These are phyloP conservation scores for Hymenopus coronatus DNA, from an alignment of 2,888 invertebrate species.

Conservation along the genomic window DNA sequence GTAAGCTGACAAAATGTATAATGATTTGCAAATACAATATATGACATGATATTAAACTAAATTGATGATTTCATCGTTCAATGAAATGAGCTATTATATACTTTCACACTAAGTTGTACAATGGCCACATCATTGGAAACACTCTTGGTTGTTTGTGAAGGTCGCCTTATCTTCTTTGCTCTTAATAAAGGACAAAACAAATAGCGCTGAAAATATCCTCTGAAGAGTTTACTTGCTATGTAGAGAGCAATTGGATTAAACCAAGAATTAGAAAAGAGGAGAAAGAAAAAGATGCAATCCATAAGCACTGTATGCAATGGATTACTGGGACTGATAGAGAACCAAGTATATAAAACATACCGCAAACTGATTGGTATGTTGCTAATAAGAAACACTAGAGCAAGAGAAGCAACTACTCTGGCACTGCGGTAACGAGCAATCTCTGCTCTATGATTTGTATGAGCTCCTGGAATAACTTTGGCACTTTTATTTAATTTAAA, in stretches of 20 bases:
- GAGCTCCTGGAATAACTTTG: neutral
- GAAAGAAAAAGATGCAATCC: neutral
- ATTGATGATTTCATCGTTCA: too few species aligned
- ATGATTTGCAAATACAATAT: too few species aligned
- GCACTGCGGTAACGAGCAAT: neutral
- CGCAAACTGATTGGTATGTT: neutral
- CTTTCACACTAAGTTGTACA: neutral
- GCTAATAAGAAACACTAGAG: neutral
- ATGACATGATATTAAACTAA: too few species aligned
- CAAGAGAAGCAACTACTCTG: neutral
- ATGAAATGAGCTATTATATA: neutral
- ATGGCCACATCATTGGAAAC: neutral
- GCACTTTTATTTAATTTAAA: neutral
- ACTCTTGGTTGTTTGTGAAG: neutral
- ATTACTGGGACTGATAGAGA: neutral
- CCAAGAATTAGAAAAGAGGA: neutral
- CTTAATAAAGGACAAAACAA: neutral
- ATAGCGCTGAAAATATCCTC: neutral
- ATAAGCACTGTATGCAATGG: neutral
- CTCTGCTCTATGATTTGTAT: neutral
- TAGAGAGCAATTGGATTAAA: constrained; percentile 1
- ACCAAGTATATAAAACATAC: neutral
- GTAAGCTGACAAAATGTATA: too few species aligned
- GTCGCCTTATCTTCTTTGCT: neutral
- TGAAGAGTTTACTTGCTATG: neutral